Conservation (phyloP, 2,113 vertebrate species). For the Spilogale gracilis region DNA sequence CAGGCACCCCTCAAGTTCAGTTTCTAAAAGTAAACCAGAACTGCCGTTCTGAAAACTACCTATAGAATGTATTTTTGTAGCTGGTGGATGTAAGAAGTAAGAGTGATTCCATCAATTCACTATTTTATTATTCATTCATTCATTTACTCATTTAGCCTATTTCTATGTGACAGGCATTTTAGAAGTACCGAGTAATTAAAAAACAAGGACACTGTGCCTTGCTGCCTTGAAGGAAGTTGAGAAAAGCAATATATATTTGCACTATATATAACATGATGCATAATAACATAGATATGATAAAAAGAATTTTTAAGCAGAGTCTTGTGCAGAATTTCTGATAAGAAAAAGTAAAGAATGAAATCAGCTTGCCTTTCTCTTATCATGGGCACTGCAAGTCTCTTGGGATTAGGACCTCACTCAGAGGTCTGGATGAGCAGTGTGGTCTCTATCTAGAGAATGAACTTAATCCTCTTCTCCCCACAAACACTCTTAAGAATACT, state of each 20-base stretch:
- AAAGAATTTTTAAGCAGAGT: not conserved
- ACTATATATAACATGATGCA: not conserved
- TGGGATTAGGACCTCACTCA: too few species aligned
- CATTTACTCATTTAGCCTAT: not conserved
- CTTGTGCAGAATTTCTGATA: not conserved
- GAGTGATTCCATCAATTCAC: not conserved
- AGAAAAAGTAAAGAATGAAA: not conserved
- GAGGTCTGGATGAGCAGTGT: not conserved
- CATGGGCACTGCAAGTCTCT: not conserved
- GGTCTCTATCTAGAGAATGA: not conserved
- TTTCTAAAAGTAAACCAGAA: not conserved
- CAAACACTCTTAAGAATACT: not conserved
- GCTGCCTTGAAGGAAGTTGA: not conserved
- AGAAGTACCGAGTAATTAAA: not conserved
- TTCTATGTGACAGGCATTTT: not conserved
- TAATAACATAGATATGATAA: not conserved
- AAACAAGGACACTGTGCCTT: not conserved
- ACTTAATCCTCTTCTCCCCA: not conserved
- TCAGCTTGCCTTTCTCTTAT: not conserved
- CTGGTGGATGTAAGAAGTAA: not conserved
- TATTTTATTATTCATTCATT: not conserved
- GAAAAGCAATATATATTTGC: not conserved
- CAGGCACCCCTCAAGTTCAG: not conserved
- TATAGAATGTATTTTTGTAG: not conserved
- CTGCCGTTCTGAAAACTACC: not conserved